phyloP scores from a whole-genome alignment of 2,888 invertebrate genomes.

The Phanerotoma sp. region DNA sequence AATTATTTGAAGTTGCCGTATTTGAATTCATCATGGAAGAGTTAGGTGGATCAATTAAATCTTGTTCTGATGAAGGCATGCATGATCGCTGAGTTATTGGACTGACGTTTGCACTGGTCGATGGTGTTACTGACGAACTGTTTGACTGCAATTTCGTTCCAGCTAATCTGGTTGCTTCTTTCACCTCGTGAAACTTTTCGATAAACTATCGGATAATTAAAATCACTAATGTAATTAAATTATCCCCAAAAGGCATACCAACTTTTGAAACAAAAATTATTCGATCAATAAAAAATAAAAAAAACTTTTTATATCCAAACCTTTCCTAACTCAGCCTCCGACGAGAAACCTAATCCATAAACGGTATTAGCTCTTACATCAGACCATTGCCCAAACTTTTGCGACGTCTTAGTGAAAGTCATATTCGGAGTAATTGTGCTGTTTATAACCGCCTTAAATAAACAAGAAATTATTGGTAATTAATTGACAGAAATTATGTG shows the following conservation, averaged over 20 bases:
- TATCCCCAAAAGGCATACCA: too few species aligned
- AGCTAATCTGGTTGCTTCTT: slow-evolving; percentile 85
- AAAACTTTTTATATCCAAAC: slow-evolving; percentile 55
- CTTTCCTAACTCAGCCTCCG: slow-evolving; percentile 93
- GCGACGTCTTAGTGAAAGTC: slow-evolving; percentile 98
- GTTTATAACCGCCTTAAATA: slow-evolving; percentile 87
- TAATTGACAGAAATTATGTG: slow-evolving; percentile 6
- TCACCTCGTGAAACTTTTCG: slow-evolving; percentile 97
- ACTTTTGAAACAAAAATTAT: neutral
- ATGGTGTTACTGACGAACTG: slow-evolving; percentile 76
- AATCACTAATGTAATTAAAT: too few species aligned
- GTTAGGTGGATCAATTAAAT: slow-evolving; percentile 61
- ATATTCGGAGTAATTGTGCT: slow-evolving; percentile 97
- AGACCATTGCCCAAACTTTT: slow-evolving; percentile 99
- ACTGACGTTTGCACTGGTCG: slow-evolving; percentile 85
- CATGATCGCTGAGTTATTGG: slow-evolving; percentile 74
- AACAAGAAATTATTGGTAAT: too few species aligned
- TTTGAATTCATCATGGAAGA: slow-evolving; percentile 58
- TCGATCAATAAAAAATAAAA: neutral
- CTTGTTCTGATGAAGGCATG: slow-evolving; percentile 58
- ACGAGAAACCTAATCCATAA: slow-evolving; percentile 93
- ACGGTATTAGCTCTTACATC: slow-evolving; percentile 96
- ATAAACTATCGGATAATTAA: slow-evolving; percentile 70
- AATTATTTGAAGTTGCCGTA: slow-evolving; percentile 54
- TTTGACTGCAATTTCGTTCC: slow-evolving; percentile 64